Evolutionary conservation across 1,140 invertebrate species (phyloP).

Genomic region (Lasioglossum albipes): DNA sequence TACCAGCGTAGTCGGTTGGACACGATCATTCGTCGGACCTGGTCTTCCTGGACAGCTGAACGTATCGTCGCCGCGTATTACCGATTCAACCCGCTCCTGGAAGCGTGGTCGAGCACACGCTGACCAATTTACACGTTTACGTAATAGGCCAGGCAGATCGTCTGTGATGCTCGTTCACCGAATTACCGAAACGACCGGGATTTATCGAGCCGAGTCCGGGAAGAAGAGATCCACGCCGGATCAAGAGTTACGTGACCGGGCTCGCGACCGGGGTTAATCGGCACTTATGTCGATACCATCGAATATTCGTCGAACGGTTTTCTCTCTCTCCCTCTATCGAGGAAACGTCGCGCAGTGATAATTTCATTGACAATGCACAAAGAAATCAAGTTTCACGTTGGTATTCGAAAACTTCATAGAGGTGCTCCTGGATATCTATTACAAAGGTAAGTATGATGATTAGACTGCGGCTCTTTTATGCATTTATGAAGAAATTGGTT

Average conservation of each 20-base stretch:
- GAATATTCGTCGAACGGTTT: not conserved
- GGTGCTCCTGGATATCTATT: no score
- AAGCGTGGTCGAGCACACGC: not conserved
- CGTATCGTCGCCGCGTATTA: conserved; percentile 1
- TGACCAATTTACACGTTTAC: conserved; percentile 32
- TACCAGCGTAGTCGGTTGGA: conserved; percentile 10
- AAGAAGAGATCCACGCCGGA: not conserved
- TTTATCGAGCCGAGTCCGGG: conserved; percentile 3
- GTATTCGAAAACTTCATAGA: no score
- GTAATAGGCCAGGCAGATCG: conserved; percentile 33
- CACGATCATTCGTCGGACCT: not conserved
- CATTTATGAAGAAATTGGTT: no score
- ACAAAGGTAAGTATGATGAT: no score
- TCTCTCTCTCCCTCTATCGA: no score
- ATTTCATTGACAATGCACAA: no score
- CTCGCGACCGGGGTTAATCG: not conserved
- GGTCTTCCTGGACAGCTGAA: conserved; percentile 40
- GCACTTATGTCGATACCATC: conserved; percentile 5
- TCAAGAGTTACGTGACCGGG: conserved; percentile 30
- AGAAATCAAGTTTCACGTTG: no score
- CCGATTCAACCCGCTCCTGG: not conserved
- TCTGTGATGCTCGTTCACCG: conserved; percentile 11
- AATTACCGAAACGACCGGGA: conserved; percentile 25
- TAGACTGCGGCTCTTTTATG: no score
- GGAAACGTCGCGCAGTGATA: no score